A percentile compares a stretch with the other conserved stretches of the same genome.
These are phyloP conservation scores for Adelges cooleyi DNA, from an alignment of 1,140 invertebrate species.

Conservation along the genomic window DNA sequence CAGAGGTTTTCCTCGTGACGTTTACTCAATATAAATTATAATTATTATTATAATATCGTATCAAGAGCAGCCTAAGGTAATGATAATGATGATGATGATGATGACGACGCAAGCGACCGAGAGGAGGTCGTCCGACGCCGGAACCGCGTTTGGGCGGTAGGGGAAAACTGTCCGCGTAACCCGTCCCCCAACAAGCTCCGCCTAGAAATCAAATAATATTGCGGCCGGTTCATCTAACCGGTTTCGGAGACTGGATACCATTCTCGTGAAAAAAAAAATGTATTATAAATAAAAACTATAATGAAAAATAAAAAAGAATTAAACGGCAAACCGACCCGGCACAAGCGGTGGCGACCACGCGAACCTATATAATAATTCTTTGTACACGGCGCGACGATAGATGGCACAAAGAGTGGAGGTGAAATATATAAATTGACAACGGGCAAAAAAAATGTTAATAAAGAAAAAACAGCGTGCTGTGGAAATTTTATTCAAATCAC, in stretches of 20 bases:
- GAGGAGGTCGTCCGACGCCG: conserved; percentile 10
- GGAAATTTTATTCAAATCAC: conserved; percentile 29
- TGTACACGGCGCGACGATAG: too few relatives aligned
- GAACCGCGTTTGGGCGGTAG: neutral
- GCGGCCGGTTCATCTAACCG: conserved; percentile 1
- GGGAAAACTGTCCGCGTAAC: conserved; percentile 25
- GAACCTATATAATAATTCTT: too few relatives aligned
- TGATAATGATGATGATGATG: too few relatives aligned
- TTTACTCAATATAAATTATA: too few relatives aligned
- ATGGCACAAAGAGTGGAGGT: too few relatives aligned
- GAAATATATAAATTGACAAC: conserved; percentile 10
- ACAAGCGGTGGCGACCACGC: neutral
- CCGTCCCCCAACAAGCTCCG: conserved; percentile 23
- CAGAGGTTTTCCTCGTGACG: too few relatives aligned
- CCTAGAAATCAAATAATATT: conserved; percentile 15
- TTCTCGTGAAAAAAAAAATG: neutral
- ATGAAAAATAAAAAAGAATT: conserved; percentile 20
- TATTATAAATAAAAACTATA: conserved; percentile 23
- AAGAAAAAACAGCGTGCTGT: neutral
- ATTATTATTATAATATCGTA: too few relatives aligned
- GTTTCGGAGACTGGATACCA: conserved; percentile 17
- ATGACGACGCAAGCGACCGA: neutral
- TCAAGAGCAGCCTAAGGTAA: too few relatives aligned
- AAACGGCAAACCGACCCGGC: neutral
- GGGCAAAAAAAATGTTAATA: neutral